phyloP scores from a whole-genome alignment of 2,113 vertebrate species.

The Pollachius pollachius region DNA sequence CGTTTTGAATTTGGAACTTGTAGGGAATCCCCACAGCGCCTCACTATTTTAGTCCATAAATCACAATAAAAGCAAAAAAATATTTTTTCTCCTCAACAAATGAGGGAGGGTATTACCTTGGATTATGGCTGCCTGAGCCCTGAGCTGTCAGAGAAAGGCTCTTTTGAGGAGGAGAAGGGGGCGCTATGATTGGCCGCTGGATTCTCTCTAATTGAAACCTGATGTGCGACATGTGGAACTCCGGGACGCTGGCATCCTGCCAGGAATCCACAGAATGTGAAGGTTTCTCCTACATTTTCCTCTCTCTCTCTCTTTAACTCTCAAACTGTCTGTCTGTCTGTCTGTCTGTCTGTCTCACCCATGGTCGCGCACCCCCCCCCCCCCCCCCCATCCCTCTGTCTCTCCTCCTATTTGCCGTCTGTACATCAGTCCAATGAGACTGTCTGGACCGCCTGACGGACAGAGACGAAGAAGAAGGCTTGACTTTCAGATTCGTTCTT shows the following conservation, averaged over 20 bases:
- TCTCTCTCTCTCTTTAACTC: constrained; percentile 16
- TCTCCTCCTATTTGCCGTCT: constrained; percentile 72
- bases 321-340: too few species aligned
- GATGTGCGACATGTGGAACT: constrained; percentile 91
- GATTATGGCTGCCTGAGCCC: too few species aligned
- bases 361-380: too few species aligned
- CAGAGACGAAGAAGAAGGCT: constrained; percentile 39
- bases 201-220: constrained; percentile 91
- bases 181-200: constrained; percentile 77
- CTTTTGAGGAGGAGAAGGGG: constrained; percentile 70
- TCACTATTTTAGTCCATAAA: too few species aligned
- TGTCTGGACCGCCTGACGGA: constrained; percentile 43
- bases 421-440: constrained; percentile 88
- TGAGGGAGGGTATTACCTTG: too few species aligned
- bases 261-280: constrained; percentile 94
- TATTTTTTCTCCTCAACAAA: too few species aligned
- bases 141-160: constrained; percentile 57
- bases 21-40: too few species aligned
- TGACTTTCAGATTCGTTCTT: constrained; percentile 13
- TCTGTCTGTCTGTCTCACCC: too few species aligned
- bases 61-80: too few species aligned
- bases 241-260: constrained; percentile 88
- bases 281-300: constrained; percentile 35
- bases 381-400: constrained; percentile 22
- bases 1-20: too few species aligned